phyloP scores from a whole-genome alignment of 2,888 invertebrate genomes.

The Criorhina ranunculi region DNA sequence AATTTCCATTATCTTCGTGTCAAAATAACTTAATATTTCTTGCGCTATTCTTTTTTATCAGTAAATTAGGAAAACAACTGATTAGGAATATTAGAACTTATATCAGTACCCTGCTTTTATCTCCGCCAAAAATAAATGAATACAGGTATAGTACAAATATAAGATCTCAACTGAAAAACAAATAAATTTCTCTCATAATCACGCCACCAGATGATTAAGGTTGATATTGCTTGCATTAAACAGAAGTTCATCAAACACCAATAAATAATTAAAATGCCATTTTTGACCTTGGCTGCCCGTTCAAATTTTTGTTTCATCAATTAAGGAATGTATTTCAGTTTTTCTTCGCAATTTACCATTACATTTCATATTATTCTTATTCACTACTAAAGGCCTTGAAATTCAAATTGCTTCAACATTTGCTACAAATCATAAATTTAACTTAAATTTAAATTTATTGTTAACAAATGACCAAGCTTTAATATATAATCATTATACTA shows the following conservation, averaged over 20 bases:
- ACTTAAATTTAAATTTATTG: constrained; percentile 48
- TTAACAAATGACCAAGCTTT: constrained; percentile 58
- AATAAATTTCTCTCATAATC: not conserved
- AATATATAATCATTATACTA: constrained; percentile 33
- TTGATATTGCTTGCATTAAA: not conserved
- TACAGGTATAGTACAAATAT: not conserved
- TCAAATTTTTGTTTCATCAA: constrained; percentile 33
- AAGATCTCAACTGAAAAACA: not conserved
- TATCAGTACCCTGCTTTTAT: not conserved
- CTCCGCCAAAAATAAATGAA: constrained; percentile 10
- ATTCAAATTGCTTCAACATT: constrained; percentile 53
- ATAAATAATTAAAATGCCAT: constrained; percentile 1
- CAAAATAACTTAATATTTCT: not conserved
- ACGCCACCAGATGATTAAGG: not conserved
- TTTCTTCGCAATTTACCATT: constrained; percentile 27
- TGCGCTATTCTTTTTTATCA: constrained; percentile 10
- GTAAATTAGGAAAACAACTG: not conserved
- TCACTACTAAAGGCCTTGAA: constrained; percentile 46
- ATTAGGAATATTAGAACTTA: not conserved
- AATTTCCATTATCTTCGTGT: not conserved
- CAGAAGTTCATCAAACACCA: not conserved
- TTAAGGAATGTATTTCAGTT: constrained; percentile 64
- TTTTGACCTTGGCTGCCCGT: constrained; percentile 32
- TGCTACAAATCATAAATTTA: constrained; percentile 48
- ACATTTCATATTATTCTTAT: constrained; percentile 45